These are phyloP conservation scores for Polymixis lichenea DNA, from an alignment of 2,888 invertebrate species.

Conservation along the genomic window DNA sequence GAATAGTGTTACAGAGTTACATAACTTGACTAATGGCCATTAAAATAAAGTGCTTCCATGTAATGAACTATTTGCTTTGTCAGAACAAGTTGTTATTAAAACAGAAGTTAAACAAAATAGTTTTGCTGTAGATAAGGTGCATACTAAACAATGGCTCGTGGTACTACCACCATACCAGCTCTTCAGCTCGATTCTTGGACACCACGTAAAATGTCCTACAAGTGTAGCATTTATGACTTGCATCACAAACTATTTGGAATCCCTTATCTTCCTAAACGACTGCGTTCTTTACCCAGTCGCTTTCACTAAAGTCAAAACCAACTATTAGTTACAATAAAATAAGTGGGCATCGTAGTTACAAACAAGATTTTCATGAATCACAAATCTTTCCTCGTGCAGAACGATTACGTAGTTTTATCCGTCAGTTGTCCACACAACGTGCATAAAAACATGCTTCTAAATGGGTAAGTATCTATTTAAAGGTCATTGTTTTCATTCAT, in stretches of 20 bases:
- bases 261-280: background rate
- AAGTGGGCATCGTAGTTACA: background rate
- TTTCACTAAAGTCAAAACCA: background rate
- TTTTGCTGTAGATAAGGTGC: background rate
- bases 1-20: conserved; percentile 14
- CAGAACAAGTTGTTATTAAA: background rate
- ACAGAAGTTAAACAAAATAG: background rate
- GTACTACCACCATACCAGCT: background rate
- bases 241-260: background rate
- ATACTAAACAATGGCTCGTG: background rate
- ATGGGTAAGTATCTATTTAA: background rate
- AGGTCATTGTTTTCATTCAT: conserved; percentile 35
- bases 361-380: background rate
- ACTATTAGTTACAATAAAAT: background rate
- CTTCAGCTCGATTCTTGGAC: background rate
- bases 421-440: conserved; percentile 22
- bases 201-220: background rate
- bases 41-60: conserved; percentile 9
- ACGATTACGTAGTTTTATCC: background rate
- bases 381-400: conserved; percentile 12
- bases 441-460: background rate
- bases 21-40: conserved; percentile 15
- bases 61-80: background rate
- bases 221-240: background rate
- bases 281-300: background rate